Base-by-base conservation (phyloP, 35 echinoderm and acorn worm species). In the Ophiothrix spiculata region DNA sequence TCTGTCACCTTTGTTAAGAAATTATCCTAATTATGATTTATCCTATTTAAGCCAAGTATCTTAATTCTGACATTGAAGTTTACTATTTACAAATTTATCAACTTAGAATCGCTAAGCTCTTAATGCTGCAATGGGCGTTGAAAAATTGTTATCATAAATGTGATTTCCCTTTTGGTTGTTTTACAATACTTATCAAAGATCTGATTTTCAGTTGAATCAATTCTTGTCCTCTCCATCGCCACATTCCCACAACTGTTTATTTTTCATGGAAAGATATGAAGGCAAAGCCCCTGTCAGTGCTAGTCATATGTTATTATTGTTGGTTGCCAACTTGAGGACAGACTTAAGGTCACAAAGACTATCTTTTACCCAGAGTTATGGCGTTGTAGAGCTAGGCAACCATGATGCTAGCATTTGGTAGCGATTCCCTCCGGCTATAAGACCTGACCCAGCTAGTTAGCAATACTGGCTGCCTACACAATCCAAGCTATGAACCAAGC, bases 321-420 rank as follows among this genome's bases (percentile, higher is more conserved):
- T 69, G 60, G 60, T 28, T n/a, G 10, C 8, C 10, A 69, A 28
- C n/a, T 12, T 69, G 60, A 69, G 60, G 60, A 69, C 60, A 69
- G 60, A 69, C 60, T 69, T 69, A 28, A 69, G 60, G 60, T 69
- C 60, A 69, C 17, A 69, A 25, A 25, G 60, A 69, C 60, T n/a
- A 25, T 69, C 10, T 28, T n/a, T 69, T 28, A 69, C 23, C 25
- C 10, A 69, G 10, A n/a, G n/a, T n/a, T 69, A 69, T 69, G 29
- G 42, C 60, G 29, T 15, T 25, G 3, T 2, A 69, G 6, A 69
- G n/a, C n/a, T n/a, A n/a, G n/a, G n/a, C n/a, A n/a, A n/a, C n/a
- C n/a, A n/a, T n/a, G n/a, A n/a, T n/a, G n/a, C n/a, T n/a, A 69
- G 60, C 60, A 69, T 69, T 69, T 69, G 60, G 60, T 69, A 69